Percentiles rank a stretch among this genome's conserved stretches.
phyloP scores from a whole-genome alignment of 2,113 vertebrate genomes.

The Machaerirhynchus nigripectus region DNA sequence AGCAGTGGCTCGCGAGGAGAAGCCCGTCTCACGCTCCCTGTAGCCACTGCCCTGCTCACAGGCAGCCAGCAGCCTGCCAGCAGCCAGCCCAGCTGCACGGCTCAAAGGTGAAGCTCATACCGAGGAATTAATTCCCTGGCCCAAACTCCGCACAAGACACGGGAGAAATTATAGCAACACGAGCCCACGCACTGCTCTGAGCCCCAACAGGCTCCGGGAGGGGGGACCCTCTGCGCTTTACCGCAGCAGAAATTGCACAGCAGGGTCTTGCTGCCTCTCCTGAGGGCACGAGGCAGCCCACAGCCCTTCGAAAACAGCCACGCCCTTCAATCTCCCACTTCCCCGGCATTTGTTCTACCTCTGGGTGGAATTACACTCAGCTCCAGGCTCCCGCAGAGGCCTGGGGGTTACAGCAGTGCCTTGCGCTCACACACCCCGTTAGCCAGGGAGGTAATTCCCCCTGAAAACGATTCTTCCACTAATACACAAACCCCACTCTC shows the following conservation, averaged over 20 bases:
- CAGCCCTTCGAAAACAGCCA: neutral
- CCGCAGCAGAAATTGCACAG: accelerated
- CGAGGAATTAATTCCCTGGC: neutral
- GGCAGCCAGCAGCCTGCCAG: neutral
- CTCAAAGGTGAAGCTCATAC: neutral
- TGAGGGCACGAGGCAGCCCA: accelerated
- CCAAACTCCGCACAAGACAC: neutral
- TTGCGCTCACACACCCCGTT: accelerated
- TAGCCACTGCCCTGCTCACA: neutral
- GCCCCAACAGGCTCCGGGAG: accelerated
- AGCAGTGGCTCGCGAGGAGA: accelerated
- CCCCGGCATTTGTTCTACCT: accelerated
- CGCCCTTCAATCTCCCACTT: too few species aligned
- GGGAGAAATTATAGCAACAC: accelerated
- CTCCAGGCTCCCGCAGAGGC: neutral
- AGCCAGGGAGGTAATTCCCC: neutral
- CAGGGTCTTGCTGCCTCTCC: neutral
- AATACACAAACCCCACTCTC: accelerated
- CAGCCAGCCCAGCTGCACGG: neutral
- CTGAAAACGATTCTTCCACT: accelerated
- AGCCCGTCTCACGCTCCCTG: accelerated
- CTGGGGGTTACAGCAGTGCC: neutral
- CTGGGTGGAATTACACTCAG: neutral
- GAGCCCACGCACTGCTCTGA: accelerated
- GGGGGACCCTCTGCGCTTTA: accelerated